phyloP scores from a whole-genome alignment of 1,140 invertebrate species.

The Drosophila virilis region DNA sequence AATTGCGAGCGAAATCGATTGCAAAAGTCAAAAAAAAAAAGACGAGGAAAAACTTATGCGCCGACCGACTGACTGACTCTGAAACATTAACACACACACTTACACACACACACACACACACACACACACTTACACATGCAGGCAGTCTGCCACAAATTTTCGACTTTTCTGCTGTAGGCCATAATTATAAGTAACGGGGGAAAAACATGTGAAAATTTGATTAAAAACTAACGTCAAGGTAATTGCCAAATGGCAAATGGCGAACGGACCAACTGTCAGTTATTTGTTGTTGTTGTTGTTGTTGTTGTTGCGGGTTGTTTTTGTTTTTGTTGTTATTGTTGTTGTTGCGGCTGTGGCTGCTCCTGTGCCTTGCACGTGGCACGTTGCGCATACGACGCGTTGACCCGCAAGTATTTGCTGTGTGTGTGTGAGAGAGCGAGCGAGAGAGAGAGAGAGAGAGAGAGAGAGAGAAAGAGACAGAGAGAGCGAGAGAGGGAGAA shows the following conservation, averaged over 20 bases:
- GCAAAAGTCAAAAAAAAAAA: conserved; percentile 17
- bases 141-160: conserved; percentile 13
- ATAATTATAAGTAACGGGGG: conserved; percentile 41
- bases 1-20: conserved; percentile 73
- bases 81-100: conserved; percentile 1
- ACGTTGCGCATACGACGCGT: conserved; percentile 44
- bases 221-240: conserved; percentile 75
- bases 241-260: conserved; percentile 61
- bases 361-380: neutral
- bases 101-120: neutral
- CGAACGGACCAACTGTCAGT: conserved; percentile 6
- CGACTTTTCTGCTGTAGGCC: conserved; percentile 16
- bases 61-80: conserved; percentile 28
- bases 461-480: too few relatives aligned
- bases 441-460: too few relatives aligned
- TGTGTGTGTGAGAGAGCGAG: neutral
- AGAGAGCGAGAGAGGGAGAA: too few relatives aligned
- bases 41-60: conserved; percentile 34
- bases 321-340: neutral
- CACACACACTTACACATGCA: neutral
- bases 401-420: neutral
- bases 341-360: neutral
- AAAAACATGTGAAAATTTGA: conserved; percentile 70
- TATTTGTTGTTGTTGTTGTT: conserved; percentile 4
- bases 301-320: neutral